Conservation (phyloP, 1,140 invertebrate genomes). For the Drosophila guanche region DNA sequence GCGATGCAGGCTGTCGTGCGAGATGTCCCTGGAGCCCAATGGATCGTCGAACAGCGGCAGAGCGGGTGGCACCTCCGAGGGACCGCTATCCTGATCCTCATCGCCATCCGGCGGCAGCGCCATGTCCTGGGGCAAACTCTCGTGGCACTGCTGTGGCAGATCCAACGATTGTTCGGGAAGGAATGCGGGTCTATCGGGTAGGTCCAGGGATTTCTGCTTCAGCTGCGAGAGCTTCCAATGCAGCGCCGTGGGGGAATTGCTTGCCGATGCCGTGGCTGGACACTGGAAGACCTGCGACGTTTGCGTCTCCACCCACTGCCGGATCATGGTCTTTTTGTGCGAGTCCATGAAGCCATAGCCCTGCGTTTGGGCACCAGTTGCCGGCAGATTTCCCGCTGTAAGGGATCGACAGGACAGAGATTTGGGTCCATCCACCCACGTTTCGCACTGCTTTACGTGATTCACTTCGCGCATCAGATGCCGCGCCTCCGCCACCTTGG, state of each 20-base stretch:
- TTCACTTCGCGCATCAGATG: slow-evolving; percentile 90
- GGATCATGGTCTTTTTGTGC: slow-evolving; percentile 96
- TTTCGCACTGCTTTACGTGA: slow-evolving; percentile 91
- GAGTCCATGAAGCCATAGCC: slow-evolving; percentile 95
- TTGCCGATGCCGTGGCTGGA: slow-evolving; percentile 54
- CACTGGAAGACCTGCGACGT: slow-evolving; percentile 88
- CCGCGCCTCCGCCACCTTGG: slow-evolving; percentile 91
- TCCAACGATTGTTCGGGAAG: slow-evolving; percentile 39
- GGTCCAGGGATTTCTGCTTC: slow-evolving; percentile 77
- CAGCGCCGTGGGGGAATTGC: slow-evolving; percentile 62
- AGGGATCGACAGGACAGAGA: slow-evolving; percentile 72
- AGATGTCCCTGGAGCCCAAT: slow-evolving; percentile 90
- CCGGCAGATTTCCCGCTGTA: slow-evolving; percentile 75
- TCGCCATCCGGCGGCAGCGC: slow-evolving; percentile 85
- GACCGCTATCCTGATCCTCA: slow-evolving; percentile 90
- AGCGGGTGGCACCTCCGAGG: slow-evolving; percentile 89
- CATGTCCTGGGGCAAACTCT: slow-evolving; percentile 37
- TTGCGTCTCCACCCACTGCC: slow-evolving; percentile 96
- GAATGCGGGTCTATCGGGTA: slow-evolving; percentile 61
- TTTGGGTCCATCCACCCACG: slow-evolving; percentile 96
- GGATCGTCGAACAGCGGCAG: slow-evolving; percentile 90
- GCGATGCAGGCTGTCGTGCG: slow-evolving; percentile 90
- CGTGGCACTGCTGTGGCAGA: slow-evolving; percentile 32
- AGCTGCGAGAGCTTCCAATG: slow-evolving; percentile 76
- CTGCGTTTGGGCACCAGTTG: slow-evolving; percentile 64